Evolutionary conservation across 2,113 vertebrate species (phyloP).

Genomic region (Perognathus longimembris): DNA sequence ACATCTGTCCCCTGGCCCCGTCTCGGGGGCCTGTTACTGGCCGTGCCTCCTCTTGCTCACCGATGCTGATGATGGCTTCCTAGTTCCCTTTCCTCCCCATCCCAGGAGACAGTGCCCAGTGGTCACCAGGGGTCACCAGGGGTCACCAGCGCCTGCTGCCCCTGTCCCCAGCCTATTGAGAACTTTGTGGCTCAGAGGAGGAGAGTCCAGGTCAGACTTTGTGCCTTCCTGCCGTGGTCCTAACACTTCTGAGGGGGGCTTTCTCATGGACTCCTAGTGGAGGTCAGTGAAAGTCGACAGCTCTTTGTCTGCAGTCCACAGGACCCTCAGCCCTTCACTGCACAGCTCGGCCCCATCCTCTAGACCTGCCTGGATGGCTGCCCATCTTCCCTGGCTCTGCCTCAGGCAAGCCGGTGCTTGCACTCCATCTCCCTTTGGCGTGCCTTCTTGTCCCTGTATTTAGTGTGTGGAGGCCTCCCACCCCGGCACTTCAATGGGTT

Average conservation of each 20-base stretch:
- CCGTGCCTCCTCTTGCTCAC: too few relatives aligned
- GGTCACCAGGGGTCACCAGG: neutral
- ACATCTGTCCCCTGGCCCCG: too few relatives aligned
- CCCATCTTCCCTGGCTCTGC: too few relatives aligned
- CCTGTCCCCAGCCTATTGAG: neutral
- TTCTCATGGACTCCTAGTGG: neutral
- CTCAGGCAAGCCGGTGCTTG: rapidly evolving
- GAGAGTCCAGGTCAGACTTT: neutral
- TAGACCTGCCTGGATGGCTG: too few relatives aligned
- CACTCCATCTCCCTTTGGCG: rapidly evolving
- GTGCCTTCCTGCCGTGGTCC: neutral
- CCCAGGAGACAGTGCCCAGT: too few relatives aligned
- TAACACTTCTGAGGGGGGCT: neutral
- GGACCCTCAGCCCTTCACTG: too few relatives aligned
- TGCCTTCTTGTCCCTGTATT: neutral
- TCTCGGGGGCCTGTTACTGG: too few relatives aligned
- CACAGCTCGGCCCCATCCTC: neutral
- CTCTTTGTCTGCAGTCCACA: neutral
- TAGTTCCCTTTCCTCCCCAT: too few relatives aligned
- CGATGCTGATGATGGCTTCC: too few relatives aligned
- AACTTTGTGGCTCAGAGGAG: too few relatives aligned
- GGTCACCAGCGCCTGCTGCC: neutral
- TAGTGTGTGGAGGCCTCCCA: neutral
- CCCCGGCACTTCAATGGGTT: neutral
- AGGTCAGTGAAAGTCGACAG: neutral